Conservation (phyloP, 64 coral and sea anemone species). For the Montipora foliosa region DNA sequence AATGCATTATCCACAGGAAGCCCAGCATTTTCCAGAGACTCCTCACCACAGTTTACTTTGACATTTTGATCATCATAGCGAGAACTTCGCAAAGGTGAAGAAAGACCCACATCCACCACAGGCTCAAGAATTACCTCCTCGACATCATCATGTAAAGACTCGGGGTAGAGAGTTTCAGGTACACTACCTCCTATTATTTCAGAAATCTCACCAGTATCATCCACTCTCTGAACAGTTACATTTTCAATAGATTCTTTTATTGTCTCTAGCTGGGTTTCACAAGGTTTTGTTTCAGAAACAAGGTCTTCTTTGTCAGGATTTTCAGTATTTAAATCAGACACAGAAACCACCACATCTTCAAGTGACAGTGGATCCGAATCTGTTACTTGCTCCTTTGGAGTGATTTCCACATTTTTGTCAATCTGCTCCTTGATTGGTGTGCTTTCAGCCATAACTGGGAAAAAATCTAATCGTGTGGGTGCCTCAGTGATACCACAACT, state of each 20-base stretch:
- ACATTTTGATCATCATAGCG: constrained; percentile 2
- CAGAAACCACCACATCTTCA: constrained; percentile 18
- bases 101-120: not conserved
- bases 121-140: not conserved
- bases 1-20: constrained; percentile 35
- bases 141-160: not conserved
- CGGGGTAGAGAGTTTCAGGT: not conserved
- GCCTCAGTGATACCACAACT: constrained; percentile 46
- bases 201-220: constrained; percentile 24
- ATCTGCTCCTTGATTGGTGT: not conserved
- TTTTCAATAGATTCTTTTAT: constrained; percentile 35
- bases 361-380: not conserved
- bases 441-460: constrained; percentile 26
- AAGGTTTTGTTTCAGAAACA: not conserved
- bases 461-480: constrained; percentile 15
- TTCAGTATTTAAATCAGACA: not conserved
- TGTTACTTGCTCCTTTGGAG: not conserved
- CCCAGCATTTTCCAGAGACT: constrained; percentile 9
- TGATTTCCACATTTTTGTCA: not conserved
- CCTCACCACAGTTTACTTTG: not conserved
- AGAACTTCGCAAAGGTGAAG: not conserved
- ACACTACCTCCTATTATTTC: not conserved
- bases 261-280: not conserved
- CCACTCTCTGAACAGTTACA: constrained; percentile 44
- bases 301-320: not conserved